Conservation (phyloP, 2,113 vertebrate genomes). For the Rhabdomys dilectus region DNA sequence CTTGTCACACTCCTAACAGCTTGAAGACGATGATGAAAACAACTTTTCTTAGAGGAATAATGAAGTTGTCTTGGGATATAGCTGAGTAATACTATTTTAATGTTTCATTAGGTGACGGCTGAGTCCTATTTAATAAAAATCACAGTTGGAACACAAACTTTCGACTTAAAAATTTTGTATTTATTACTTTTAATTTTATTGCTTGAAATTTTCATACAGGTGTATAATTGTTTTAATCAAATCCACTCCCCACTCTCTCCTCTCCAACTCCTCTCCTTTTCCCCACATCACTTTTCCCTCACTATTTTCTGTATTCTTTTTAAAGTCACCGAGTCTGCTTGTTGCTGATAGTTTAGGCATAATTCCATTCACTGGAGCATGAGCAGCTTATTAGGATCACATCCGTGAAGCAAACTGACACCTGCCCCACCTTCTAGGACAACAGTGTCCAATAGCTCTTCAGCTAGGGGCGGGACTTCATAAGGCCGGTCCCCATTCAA, state of each 20-base stretch:
- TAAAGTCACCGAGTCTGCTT: background rate
- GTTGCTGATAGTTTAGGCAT: background rate
- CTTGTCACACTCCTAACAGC: constrained; percentile 36
- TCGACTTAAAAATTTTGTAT: background rate
- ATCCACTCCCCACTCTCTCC: background rate
- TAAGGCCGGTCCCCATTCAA: background rate
- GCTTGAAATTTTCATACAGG: too few species aligned
- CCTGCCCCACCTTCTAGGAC: background rate
- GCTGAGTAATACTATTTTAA: constrained; percentile 36
- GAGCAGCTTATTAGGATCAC: background rate
- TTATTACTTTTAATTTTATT: background rate
- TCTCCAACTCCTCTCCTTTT: background rate
- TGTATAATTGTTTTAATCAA: too few species aligned
- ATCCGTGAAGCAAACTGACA: background rate
- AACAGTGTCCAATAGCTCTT: background rate
- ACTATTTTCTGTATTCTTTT: background rate
- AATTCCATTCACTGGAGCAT: background rate
- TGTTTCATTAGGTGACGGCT: background rate
- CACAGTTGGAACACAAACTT: background rate
- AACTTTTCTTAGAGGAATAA: constrained; percentile 26
- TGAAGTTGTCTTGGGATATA: constrained; percentile 12
- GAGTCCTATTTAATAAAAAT: constrained; percentile 37
- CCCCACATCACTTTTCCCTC: too few species aligned
- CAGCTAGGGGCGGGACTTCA: background rate
- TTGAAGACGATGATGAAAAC: constrained; percentile 33